Conservation (phyloP, 2,888 invertebrate species). For the Iphiclides podalirius region DNA sequence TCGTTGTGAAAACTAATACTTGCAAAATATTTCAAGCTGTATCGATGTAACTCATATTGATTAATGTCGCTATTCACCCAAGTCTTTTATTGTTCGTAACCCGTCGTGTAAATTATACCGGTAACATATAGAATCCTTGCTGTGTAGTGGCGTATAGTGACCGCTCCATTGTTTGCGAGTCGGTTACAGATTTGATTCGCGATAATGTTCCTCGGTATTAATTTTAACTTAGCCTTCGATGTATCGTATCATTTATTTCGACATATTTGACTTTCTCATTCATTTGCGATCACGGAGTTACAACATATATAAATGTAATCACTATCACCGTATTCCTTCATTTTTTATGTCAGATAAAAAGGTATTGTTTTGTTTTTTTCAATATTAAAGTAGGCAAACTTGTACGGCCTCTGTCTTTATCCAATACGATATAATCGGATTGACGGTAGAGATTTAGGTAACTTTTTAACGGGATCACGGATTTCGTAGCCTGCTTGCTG, state of each 20-base stretch:
- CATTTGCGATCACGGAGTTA: background rate
- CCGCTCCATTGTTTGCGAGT: slow-evolving; percentile 17
- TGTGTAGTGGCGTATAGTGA: slow-evolving; percentile 20
- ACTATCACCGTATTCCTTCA: background rate
- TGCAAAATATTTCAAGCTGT: slow-evolving; percentile 33
- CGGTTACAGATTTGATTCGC: slow-evolving; percentile 8
- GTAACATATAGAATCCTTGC: slow-evolving; percentile 21
- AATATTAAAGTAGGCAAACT: slow-evolving; percentile 1
- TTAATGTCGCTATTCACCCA: slow-evolving; percentile 36
- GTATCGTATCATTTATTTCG: background rate
- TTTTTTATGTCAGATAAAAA: background rate
- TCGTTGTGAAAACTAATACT: slow-evolving; percentile 28
- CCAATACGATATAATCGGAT: slow-evolving; percentile 53
- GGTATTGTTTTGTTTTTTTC: background rate
- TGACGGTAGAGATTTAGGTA: slow-evolving; percentile 39
- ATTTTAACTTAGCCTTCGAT: slow-evolving; percentile 12
- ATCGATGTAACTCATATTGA: slow-evolving; percentile 33
- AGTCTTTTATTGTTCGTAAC: slow-evolving; percentile 31
- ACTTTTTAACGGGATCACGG: slow-evolving; percentile 2
- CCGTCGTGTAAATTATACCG: slow-evolving; percentile 22
- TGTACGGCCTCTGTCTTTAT: slow-evolving; percentile 43
- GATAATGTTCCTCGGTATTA: slow-evolving; percentile 15
- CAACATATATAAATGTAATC: background rate
- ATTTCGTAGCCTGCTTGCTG: slow-evolving; percentile 20
- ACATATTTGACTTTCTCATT: slow-evolving; percentile 3